Evolutionary conservation across 2,888 invertebrate genomes (phyloP).

Genomic region (Toxonevra muliebris): DNA sequence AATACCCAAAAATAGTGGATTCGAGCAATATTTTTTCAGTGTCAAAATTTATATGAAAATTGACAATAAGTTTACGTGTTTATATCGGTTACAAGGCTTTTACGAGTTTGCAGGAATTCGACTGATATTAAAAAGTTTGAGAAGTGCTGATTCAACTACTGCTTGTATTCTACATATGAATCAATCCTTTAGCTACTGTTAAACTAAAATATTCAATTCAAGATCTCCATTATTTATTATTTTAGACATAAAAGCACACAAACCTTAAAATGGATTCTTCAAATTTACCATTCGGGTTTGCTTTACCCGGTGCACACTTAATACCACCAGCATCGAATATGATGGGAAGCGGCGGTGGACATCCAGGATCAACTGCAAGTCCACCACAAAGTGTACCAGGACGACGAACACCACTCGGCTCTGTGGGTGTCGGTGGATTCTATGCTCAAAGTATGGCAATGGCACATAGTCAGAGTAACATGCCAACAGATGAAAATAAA

Average conservation of each 20-base stretch:
- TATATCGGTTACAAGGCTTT: too few relatives aligned
- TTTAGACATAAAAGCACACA: neutral
- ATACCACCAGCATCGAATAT: constrained; percentile 59
- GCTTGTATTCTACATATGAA: too few relatives aligned
- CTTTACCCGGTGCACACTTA: constrained; percentile 58
- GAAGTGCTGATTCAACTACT: too few relatives aligned
- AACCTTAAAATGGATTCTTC: constrained; percentile 57
- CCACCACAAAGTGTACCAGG: constrained; percentile 72
- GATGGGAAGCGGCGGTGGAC: constrained; percentile 47
- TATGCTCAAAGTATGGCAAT: constrained; percentile 74
- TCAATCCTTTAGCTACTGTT: neutral
- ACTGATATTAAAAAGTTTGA: too few relatives aligned
- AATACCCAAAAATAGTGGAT: too few relatives aligned
- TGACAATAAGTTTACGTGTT: too few relatives aligned
- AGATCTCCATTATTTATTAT: neutral
- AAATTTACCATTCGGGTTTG: constrained; percentile 61
- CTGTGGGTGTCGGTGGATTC: constrained; percentile 87
- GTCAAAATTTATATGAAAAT: too few relatives aligned
- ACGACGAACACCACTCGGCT: constrained; percentile 80
- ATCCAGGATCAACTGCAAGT: constrained; percentile 62
- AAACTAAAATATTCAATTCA: neutral
- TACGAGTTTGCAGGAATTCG: too few relatives aligned
- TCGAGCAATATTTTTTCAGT: too few relatives aligned
- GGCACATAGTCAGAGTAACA: constrained; percentile 62
- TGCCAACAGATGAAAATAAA: constrained; percentile 82